phyloP scores from a whole-genome alignment of 2,797 vertebrate genomes.

The Falco naumanni region DNA sequence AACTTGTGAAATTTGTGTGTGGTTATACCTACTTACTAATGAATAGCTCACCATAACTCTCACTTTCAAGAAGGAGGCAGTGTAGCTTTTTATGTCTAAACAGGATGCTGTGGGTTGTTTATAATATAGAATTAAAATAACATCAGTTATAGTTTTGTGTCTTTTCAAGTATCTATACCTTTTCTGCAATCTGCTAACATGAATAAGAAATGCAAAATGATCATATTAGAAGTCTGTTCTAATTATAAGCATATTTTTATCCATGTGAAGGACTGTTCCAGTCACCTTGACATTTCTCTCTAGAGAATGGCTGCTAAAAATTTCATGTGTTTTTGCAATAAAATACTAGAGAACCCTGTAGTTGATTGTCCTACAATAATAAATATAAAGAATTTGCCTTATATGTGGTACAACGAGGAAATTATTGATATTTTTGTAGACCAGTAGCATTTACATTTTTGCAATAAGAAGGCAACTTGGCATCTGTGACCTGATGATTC shows the following conservation, averaged over 20 bases:
- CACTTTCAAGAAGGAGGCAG: neutral
- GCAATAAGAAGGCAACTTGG: constrained; percentile 13
- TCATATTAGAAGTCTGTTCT: constrained; percentile 3
- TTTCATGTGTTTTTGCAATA: constrained; percentile 63
- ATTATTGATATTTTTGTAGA: constrained; percentile 35
- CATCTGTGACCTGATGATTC: constrained; percentile 57
- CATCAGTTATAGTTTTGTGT: neutral
- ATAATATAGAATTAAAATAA: constrained; percentile 1
- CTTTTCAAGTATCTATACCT: constrained; percentile 29
- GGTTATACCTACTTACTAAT: neutral
- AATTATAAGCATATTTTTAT: constrained; percentile 49
- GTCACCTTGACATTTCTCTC: constrained; percentile 69
- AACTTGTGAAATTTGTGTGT: neutral
- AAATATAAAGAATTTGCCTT: constrained; percentile 55
- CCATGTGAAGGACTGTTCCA: constrained; percentile 41
- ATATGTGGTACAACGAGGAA: neutral
- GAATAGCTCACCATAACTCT: constrained; percentile 19
- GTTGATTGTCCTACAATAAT: constrained; percentile 39
- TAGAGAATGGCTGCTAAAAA: constrained; percentile 69
- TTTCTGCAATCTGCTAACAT: neutral
- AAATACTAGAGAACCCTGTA: constrained; percentile 50
- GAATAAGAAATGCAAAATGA: constrained; percentile 39
- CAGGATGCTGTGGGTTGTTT: neutral
- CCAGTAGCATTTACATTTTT: constrained; percentile 61
- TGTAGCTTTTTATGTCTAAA: neutral